Base-by-base conservation (phyloP, 2,797 vertebrate species). In the Holocentrus rufus region DNA sequence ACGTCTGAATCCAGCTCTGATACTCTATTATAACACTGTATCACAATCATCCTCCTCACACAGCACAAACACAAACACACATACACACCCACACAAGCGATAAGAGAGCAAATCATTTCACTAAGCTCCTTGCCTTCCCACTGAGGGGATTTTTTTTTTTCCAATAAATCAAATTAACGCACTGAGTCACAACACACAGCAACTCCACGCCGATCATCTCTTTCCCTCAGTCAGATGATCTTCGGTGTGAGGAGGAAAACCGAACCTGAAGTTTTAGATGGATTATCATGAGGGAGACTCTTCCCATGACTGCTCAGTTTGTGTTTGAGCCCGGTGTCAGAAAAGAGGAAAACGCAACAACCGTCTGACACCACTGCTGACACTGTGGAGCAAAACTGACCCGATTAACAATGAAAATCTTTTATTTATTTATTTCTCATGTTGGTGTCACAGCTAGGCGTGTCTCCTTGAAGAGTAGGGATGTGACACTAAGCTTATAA, bases 41-140 rank as follows among this genome's bases (percentile, higher is more conserved):
- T 76, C 65, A 71, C 67, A 74, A 60, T 55, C 70, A 30, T 75
- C 76, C 70, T 72, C 79, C 75, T 72, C 79, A 77, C 65, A 80
- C 54, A 52, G 52, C 53, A 79, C 71, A 76, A 69, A 85, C 76
- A 82, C 72, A 81, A 76, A 75, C 59, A 80, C 72, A 85, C 76
- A 75, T 2, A 53, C 31, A 55, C 53, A 46, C 57, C 76, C 80
- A 85, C 39, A 25, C 18, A 74, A 75, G 76, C 69, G 70, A 81
- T 75, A 68, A 79, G 34, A 80, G 79, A 79, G 74, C 69, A 82
- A 81, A 78, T 70, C 17, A 68, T 80, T 75, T 79, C 59, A 67
- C 66, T 15, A 23, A 66, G 66, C 63, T 62, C 17, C 30, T 65
- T 46, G 34, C 65, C 84, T 74, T 83, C 81, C 82, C 72, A 77